Percentiles rank a stretch among this genome's conserved stretches.
Conservation (phyloP, 2,113 vertebrate species). For the Aleadryas rufinucha region DNA sequence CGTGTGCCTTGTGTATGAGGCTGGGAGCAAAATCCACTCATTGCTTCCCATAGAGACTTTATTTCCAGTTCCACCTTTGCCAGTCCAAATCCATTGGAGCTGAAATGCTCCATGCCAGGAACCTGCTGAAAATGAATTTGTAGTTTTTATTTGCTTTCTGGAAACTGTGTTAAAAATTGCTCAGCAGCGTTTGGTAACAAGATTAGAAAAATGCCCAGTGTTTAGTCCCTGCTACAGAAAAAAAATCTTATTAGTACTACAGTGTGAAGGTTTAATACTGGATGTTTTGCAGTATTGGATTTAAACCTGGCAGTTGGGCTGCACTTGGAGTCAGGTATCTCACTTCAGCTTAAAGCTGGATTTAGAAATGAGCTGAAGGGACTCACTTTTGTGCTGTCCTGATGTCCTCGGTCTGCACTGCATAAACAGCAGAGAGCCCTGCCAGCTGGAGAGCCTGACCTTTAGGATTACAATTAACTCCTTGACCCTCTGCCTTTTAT, state of each 20-base stretch:
- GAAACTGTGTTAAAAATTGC: neutral
- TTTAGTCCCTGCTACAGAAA: neutral
- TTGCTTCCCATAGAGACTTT: neutral
- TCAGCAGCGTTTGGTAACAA: neutral
- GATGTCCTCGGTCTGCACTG: neutral
- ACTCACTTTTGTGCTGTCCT: neutral
- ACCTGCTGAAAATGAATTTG: neutral
- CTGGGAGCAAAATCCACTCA: neutral
- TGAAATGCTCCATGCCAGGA: neutral
- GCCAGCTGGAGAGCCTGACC: neutral
- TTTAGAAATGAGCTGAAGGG: neutral
- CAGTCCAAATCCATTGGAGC: neutral
- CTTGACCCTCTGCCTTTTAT: neutral
- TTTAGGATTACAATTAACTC: neutral
- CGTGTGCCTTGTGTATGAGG: accelerated
- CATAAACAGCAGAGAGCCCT: neutral
- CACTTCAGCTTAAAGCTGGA: neutral
- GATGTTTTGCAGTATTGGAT: neutral
- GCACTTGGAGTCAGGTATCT: neutral
- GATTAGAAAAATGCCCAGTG: neutral
- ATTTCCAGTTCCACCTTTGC: neutral
- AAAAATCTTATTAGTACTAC: neutral
- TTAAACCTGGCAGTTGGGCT: neutral
- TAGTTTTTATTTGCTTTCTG: neutral
- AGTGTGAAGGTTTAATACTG: neutral